Evolutionary conservation across 2,888 invertebrate genomes (phyloP), one percentile per base, ranked within the genome.

Genomic region (Yponomeuta malinellus): DNA sequence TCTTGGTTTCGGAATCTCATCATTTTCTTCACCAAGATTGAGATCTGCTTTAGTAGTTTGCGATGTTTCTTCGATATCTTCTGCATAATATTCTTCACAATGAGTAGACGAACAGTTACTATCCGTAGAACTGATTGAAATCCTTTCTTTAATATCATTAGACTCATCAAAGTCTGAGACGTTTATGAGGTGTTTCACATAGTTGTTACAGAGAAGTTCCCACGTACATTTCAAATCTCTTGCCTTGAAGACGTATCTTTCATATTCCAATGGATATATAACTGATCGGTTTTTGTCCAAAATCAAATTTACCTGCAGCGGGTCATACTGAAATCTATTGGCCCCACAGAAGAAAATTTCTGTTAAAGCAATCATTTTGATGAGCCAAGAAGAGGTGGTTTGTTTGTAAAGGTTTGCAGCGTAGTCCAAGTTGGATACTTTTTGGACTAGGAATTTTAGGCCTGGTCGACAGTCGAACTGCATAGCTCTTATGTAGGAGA

Each of bases 361-460:
- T 59, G 98, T 96, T 64, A 98, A 88, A 0, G 97, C 95, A 73
- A 98, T 96, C 70, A 97, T 95, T 86, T 97, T 96, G 31, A 98
- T 96, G 64, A 98, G 96, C 95, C 98, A 97, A 0, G 98, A 96
- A 0, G 97, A 97, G 52, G 97, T 97, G 10, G 98, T 97, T 88
- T 98, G 98, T 73, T 96, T 96, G 83, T 97, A 98, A n/a, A 98
- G 91, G 86, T 97, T 98, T 1, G 98, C 97, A 5, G 97, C 97
- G 77, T 96, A 94, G 73, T 96, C 96, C 74, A 97, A 93, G 80
- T 96, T 96, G 0, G 96, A 97, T 0, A 98, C 97, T 91, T 98
- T 98, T 86, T 98, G 98, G 74, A 98, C 95, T 3, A 98, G 93
- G 84, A 98, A 98, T 85, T 98, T 98, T 31, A 98, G 90, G 0